phyloP scores from a whole-genome alignment of 2,797 vertebrate species.

The Paratrypauchen microcephalus region DNA sequence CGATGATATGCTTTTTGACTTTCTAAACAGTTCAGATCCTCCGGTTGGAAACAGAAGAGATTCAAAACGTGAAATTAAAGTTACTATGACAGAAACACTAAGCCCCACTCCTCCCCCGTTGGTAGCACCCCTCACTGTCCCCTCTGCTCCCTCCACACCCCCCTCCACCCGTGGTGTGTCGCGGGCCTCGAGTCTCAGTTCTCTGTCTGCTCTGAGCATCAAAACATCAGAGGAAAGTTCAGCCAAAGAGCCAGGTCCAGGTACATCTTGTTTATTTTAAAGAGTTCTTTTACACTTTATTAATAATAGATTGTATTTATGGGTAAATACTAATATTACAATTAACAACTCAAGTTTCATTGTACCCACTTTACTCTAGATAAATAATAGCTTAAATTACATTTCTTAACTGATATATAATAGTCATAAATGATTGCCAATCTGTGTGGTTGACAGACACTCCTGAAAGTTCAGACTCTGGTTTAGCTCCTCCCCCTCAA shows the following conservation, averaged over 20 bases:
- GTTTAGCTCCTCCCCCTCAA: constrained; percentile 67
- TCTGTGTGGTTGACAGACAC: constrained; percentile 66
- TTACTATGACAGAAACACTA: constrained; percentile 44
- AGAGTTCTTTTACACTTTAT: too few species aligned
- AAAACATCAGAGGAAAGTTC: constrained; percentile 82
- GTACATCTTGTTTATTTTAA: constrained; percentile 59
- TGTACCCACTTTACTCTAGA: background rate
- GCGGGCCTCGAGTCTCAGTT: constrained; percentile 82
- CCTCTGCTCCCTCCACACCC: constrained; percentile 70
- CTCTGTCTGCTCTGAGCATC: constrained; percentile 80
- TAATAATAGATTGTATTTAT: background rate
- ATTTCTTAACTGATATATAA: too few species aligned
- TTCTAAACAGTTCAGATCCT: constrained; percentile 94
- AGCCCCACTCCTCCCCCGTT: constrained; percentile 43
- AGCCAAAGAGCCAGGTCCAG: constrained; percentile 79
- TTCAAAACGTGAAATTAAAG: constrained; percentile 80
- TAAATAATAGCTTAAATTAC: too few species aligned
- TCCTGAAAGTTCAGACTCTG: constrained; percentile 80
- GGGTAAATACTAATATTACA: too few species aligned
- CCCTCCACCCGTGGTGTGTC: constrained; percentile 77
- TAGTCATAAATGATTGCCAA: background rate
- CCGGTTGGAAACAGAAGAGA: constrained; percentile 81
- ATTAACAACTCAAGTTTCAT: background rate
- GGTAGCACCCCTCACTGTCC: constrained; percentile 28
- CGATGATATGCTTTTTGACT: constrained; percentile 95